Percentiles rank a stretch among this genome's conserved stretches.
Conservation (phyloP, 2,113 vertebrate genomes). For the Mirza zaza region DNA sequence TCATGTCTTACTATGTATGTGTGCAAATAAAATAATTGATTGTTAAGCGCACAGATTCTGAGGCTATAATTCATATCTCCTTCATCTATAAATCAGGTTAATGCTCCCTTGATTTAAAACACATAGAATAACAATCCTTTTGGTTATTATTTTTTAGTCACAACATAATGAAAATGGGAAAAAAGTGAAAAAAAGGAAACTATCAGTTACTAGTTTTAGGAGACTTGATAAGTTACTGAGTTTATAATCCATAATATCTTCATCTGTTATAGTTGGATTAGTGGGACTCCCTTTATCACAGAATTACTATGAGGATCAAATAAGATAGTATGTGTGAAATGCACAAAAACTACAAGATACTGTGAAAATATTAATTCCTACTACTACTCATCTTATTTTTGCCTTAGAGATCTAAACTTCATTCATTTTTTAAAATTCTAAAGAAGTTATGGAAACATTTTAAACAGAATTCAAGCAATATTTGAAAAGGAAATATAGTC, state of each 20-base stretch:
- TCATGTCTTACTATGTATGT: not conserved
- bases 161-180: not conserved
- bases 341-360: not conserved
- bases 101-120: not conserved
- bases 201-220: not conserved
- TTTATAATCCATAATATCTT: not conserved
- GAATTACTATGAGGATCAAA: not conserved
- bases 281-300: not conserved
- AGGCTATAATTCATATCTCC: not conserved
- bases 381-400: not conserved
- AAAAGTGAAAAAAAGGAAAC: not conserved
- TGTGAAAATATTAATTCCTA: not conserved
- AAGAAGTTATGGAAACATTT: not conserved
- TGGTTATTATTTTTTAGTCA: not conserved
- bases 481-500: not conserved
- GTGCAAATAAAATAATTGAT: not conserved
- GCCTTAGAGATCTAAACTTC: not conserved
- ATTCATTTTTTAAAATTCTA: not conserved
- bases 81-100: not conserved
- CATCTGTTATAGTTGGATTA: not conserved
- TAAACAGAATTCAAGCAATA: not conserved
- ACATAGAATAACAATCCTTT: not conserved
- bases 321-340: not conserved
- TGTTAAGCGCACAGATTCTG: too few species aligned
- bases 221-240: not conserved